phyloP scores from a whole-genome alignment of 2,113 vertebrate species.

The Chamaetylas fuelleborni region DNA sequence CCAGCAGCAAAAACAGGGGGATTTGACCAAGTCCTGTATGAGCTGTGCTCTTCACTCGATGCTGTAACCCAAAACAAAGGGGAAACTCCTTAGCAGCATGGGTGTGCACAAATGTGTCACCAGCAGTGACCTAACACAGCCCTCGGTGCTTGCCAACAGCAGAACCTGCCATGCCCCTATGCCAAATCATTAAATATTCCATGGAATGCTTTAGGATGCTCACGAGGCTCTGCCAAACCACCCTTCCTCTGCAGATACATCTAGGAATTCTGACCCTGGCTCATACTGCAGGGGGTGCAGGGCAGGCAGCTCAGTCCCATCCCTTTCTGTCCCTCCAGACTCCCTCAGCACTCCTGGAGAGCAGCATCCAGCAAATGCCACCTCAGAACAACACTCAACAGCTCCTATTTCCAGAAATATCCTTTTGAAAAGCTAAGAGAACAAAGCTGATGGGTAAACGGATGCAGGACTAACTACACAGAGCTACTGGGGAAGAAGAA shows the following conservation, averaged over 20 bases:
- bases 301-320: not conserved
- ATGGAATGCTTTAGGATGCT: not conserved
- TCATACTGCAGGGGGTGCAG: not conserved
- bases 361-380: fast-evolving
- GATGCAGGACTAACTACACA: not conserved
- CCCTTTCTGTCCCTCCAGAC: not conserved
- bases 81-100: not conserved
- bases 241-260: fast-evolving
- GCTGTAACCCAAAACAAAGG: not conserved
- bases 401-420: not conserved
- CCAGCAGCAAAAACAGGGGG: not conserved
- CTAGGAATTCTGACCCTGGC: not conserved
- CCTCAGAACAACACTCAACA: not conserved
- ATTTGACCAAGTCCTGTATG: fast-evolving
- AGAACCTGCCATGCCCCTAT: fast-evolving
- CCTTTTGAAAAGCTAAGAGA: not conserved
- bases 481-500: not conserved
- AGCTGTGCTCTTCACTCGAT: not conserved
- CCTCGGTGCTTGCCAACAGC: fast-evolving
- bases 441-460: not conserved
- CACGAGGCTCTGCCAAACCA: not conserved
- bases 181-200: fast-evolving
- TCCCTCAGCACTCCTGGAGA: not conserved
- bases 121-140: not conserved
- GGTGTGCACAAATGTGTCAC: fast-evolving